phyloP scores from a whole-genome alignment of 1,140 invertebrate species.

The Platyscapa corneri region DNA sequence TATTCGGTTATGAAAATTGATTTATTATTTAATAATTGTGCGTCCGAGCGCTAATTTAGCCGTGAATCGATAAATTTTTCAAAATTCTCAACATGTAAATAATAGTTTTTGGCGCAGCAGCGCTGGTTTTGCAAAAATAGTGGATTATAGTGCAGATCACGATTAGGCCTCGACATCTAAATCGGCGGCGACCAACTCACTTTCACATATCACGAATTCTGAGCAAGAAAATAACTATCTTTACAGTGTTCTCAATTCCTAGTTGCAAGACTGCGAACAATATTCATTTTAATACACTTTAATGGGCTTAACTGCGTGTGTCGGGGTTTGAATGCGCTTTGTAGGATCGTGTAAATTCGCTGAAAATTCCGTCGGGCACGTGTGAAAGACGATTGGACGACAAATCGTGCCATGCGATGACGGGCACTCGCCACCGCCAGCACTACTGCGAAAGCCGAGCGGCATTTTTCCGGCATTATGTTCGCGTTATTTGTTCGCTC shows the following conservation, averaged over 20 bases:
- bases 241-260: neutral
- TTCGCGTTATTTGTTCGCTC: neutral
- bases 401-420: neutral
- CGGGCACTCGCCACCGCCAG: neutral
- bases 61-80: no score
- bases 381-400: neutral
- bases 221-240: slow-evolving; percentile 13
- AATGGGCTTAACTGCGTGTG: neutral
- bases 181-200: neutral
- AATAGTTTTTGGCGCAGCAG: neutral
- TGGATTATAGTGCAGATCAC: neutral
- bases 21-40: no score
- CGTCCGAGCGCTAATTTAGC: no score
- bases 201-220: slow-evolving; percentile 30
- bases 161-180: neutral
- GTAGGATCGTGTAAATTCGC: neutral
- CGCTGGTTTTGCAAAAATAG: neutral
- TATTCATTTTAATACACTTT: neutral
- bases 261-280: neutral
- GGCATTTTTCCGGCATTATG: neutral
- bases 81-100: no score
- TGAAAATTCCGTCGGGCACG: neutral
- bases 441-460: neutral
- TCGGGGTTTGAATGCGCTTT: neutral
- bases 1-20: no score